A percentile compares a stretch with the other conserved stretches of the same genome.
Conservation (phyloP, 2,888 invertebrate species). For the Lissocephala sabroskyi region DNA sequence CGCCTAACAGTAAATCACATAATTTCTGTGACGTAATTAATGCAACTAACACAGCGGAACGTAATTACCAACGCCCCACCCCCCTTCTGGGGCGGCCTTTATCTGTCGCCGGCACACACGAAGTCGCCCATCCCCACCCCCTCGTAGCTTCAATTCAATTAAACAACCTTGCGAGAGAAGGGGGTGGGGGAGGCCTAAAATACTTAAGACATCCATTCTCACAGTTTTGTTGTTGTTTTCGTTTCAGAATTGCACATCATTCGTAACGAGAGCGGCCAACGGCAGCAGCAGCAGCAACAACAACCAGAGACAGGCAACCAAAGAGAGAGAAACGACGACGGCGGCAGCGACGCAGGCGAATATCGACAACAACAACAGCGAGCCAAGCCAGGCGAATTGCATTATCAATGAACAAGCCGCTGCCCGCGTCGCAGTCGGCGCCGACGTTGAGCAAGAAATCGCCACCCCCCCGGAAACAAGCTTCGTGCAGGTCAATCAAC, state of each 20-base stretch:
- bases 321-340: conserved; percentile 3
- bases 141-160: too few relatives aligned
- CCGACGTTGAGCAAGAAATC: conserved; percentile 7
- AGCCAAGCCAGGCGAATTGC: conserved; percentile 40
- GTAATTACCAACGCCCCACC: conserved; percentile 45
- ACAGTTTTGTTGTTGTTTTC: conserved; percentile 2
- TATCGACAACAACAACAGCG: conserved; percentile 13
- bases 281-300: conserved; percentile 21
- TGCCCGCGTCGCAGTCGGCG: too few relatives aligned
- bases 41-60: conserved; percentile 62
- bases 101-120: too few relatives aligned
- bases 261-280: conserved; percentile 34
- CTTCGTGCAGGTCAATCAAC: conserved; percentile 64
- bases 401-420: conserved; percentile 51
- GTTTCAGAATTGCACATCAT: conserved; percentile 43
- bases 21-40: conserved; percentile 66
- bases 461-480: conserved; percentile 19
- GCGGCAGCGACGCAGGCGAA: too few relatives aligned
- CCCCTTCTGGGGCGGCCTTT: conserved; percentile 1
- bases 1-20: conserved; percentile 57
- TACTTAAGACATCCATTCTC: not conserved
- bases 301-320: conserved; percentile 18
- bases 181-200: too few relatives aligned
- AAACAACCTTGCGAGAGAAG: too few relatives aligned
- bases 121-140: too few relatives aligned